A percentile compares a stretch with the other conserved stretches of the same genome.
Conservation (phyloP, 2,888 invertebrate species). For the Drepanosiphum platanoidis region DNA sequence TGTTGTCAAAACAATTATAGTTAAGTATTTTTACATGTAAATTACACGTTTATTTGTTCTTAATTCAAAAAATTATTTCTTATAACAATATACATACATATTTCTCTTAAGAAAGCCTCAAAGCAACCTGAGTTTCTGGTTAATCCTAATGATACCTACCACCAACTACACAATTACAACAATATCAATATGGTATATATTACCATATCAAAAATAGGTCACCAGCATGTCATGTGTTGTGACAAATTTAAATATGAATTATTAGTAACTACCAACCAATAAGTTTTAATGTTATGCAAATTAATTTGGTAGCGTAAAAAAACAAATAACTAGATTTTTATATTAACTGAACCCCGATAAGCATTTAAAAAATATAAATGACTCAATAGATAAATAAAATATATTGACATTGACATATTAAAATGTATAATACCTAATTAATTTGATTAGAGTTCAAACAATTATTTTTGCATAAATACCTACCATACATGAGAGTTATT, state of each 20-base stretch:
- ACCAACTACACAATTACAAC: neutral
- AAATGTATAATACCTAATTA: too few species aligned
- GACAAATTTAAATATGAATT: conserved; percentile 17
- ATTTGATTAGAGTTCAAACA: too few species aligned
- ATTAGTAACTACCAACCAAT: neutral
- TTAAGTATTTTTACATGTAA: neutral
- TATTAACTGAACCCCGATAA: neutral
- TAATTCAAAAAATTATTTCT: neutral
- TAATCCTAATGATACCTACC: neutral
- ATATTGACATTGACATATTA: neutral
- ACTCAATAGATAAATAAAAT: neutral
- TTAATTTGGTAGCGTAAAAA: neutral
- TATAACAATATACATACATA: neutral
- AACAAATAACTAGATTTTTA: neutral
- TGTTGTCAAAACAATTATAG: neutral
- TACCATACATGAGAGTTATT: too few species aligned
- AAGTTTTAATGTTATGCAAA: conserved; percentile 30
- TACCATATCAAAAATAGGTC: conserved; percentile 50
- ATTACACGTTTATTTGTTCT: neutral
- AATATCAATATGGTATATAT: neutral
- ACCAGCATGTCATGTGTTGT: neutral
- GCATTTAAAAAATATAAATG: neutral
- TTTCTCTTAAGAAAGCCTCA: neutral
- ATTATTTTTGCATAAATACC: too few species aligned
- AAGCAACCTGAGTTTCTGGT: neutral